Base-by-base conservation (phyloP, 2,113 vertebrate species). In the Prochilodus magdalenae region DNA sequence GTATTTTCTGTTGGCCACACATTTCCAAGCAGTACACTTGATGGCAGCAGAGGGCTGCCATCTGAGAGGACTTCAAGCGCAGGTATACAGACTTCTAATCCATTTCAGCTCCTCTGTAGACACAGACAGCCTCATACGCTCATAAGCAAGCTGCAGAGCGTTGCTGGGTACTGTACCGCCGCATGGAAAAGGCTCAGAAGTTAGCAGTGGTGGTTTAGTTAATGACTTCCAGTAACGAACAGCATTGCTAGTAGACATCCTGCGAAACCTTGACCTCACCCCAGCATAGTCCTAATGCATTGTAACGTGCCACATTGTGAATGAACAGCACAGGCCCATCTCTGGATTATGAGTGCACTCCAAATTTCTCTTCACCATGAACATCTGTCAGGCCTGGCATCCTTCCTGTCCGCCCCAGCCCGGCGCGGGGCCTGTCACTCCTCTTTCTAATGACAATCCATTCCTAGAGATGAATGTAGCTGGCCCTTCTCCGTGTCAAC, bases 401-500 rank as follows among this genome's bases (percentile, higher is more conserved):
- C 57, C 74, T 55, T 72, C 66, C 74, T 76, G 59, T 72, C 40
- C 70, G 36, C 73, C 70, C 65, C 26, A 47, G 71, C 55, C 65
- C 77, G 55, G 53, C 81, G 26, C 66, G 40, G 73, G 36, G 72
- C 82, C 33, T 79, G 79, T 78, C 85, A 79, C 63, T 72, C 70
- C 65, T 63, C 73, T 80, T 70, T 75, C n/a, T 57, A 71, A 84
- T 63, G 65, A 75, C 82, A 66, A 82, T 84, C 80, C 71, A 29
- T 67, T 72, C 24, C 63, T 75, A 79, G 65, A 81, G 75, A 86
- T 84, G 75, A 86, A 84, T 79, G 69, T 55, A 80, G 75, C 75
- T 57, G 65, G 65, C 75, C 40, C 62, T 53, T 71, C 85, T 87
- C 27, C 78, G 82, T 79, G 73, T 86, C 85, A 81, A 71, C 84